A percentile compares a stretch with the other conserved stretches of the same genome.
Evolutionary conservation across 2,113 vertebrate species (phyloP).

Genomic region (Melanerpes formicivorus): DNA sequence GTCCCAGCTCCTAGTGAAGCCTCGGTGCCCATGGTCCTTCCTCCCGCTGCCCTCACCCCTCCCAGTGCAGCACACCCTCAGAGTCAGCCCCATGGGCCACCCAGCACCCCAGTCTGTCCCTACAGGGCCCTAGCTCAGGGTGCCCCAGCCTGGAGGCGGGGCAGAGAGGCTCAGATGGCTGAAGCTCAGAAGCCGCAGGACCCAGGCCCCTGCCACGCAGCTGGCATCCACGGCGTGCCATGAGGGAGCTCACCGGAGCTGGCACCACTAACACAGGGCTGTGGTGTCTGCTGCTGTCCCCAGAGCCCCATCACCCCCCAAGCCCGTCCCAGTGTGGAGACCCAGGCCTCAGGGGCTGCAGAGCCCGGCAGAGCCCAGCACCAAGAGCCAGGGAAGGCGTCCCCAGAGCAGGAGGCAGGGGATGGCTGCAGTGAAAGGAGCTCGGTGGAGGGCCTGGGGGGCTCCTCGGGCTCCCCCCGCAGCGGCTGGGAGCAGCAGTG

Average conservation of each 20-base stretch:
- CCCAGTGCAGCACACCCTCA: fast-evolving
- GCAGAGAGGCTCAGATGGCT: neutral
- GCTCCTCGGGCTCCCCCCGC: neutral
- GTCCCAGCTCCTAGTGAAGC: neutral
- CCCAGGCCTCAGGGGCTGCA: fast-evolving
- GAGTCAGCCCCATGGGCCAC: fast-evolving
- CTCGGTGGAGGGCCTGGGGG: neutral
- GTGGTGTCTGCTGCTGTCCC: neutral
- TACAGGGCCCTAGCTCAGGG: neutral
- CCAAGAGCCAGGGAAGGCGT: fast-evolving
- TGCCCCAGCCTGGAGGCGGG: neutral
- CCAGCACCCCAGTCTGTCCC: neutral
- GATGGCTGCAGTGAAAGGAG: neutral
- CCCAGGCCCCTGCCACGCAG: neutral
- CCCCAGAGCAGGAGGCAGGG: neutral
- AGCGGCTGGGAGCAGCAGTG: neutral
- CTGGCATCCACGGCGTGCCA: neutral
- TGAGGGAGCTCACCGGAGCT: neutral
- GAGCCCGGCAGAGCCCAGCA: neutral
- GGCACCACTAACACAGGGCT: neutral
- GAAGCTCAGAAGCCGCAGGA: neutral
- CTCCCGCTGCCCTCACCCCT: neutral
- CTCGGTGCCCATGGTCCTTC: neutral
- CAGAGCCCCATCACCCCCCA: neutral
- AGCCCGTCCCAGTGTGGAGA: neutral